A percentile compares a stretch with the other conserved stretches of the same genome.
Evolutionary conservation across 2,797 vertebrate species (phyloP).

Genomic region (Oreochromis mossambicus): DNA sequence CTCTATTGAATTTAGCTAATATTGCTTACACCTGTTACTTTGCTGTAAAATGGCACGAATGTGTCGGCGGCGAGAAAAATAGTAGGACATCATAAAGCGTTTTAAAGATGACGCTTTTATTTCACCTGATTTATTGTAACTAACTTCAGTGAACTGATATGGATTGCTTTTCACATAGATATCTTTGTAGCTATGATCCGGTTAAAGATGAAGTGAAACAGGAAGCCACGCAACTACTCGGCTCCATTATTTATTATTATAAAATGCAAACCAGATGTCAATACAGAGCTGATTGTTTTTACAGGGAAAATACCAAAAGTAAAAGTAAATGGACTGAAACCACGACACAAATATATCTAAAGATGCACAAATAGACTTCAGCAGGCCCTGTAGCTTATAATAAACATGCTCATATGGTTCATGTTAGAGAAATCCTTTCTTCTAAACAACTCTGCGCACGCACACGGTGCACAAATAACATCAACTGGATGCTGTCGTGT

Average conservation of each 20-base stretch:
- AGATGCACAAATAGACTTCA: background rate
- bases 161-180: background rate
- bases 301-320: accelerated
- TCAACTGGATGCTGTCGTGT: background rate
- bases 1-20: accelerated
- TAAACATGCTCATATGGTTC: background rate
- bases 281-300: background rate
- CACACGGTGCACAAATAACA: background rate
- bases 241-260: background rate
- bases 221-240: background rate
- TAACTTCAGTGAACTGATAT: background rate
- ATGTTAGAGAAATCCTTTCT: background rate
- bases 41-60: background rate
- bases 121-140: background rate
- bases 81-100: background rate
- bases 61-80: background rate
- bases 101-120: background rate
- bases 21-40: background rate
- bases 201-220: background rate
- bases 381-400: background rate
- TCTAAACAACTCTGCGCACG: accelerated
- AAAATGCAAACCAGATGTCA: background rate
- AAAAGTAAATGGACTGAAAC: background rate
- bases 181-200: background rate
- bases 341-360: too few relatives aligned